phyloP scores from a whole-genome alignment of 2,888 invertebrate genomes.

The Zygaena filipendulae region DNA sequence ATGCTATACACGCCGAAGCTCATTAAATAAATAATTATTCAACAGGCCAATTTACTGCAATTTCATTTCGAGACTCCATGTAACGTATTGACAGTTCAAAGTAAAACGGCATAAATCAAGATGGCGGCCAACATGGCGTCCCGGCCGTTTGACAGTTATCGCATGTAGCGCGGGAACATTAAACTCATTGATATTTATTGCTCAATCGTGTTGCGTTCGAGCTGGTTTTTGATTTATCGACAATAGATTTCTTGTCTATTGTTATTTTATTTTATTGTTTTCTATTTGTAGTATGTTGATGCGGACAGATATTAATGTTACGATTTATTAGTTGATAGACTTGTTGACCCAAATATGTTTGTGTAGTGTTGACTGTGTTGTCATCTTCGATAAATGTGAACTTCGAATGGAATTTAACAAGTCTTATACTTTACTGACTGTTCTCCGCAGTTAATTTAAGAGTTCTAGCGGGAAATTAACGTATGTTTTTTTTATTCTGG shows the following conservation, averaged over 20 bases:
- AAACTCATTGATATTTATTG: constrained; percentile 67
- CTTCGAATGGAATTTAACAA: no score
- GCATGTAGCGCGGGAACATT: constrained; percentile 61
- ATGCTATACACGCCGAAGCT: no score
- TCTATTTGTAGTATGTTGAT: no score
- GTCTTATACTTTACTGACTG: no score
- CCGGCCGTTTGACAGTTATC: constrained; percentile 53
- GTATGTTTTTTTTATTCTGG: neutral
- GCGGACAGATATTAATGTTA: no score
- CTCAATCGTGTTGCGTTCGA: constrained; percentile 51
- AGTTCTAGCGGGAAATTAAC: neutral
- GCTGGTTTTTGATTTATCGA: constrained; percentile 50
- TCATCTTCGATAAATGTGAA: no score
- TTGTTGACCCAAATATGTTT: no score
- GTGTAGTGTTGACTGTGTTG: no score
- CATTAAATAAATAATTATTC: no score
- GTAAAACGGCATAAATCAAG: constrained; percentile 56
- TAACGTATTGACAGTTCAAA: constrained; percentile 50
- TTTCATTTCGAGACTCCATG: constrained; percentile 27
- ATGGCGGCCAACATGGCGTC: constrained; percentile 59
- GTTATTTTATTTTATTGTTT: no score
- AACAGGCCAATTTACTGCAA: no score
- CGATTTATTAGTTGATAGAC: no score
- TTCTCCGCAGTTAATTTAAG: constrained; percentile 6
- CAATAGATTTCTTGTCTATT: constrained; percentile 54